These are phyloP conservation scores for Euplexia lucipara DNA, from an alignment of 2,888 invertebrate genomes.

Conservation along the genomic window DNA sequence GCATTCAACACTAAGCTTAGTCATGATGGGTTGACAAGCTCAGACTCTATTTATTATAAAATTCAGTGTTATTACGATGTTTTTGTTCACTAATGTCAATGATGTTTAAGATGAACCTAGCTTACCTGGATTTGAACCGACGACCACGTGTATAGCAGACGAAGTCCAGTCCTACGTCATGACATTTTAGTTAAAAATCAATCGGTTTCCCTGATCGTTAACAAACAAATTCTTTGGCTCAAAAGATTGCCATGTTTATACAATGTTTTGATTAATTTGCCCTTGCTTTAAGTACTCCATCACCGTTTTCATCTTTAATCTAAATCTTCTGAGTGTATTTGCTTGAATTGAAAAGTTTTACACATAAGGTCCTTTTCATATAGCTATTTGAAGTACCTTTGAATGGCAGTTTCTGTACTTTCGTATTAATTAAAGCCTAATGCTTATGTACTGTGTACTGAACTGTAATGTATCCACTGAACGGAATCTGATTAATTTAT, in stretches of 20 bases:
- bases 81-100: too few species aligned
- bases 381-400: constrained; percentile 33
- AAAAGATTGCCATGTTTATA: neutral
- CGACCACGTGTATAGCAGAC: too few species aligned
- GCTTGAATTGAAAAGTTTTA: constrained; percentile 46
- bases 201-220: neutral
- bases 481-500: constrained; percentile 26
- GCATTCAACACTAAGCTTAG: too few species aligned
- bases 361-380: constrained; percentile 39
- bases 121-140: too few species aligned
- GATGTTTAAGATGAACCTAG: too few species aligned
- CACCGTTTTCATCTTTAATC: constrained; percentile 18
- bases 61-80: too few species aligned
- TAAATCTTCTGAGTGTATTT: constrained; percentile 42
- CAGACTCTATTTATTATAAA: too few species aligned
- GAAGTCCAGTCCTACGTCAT: too few species aligned
- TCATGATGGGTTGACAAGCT: too few species aligned
- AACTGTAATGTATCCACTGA: constrained; percentile 25
- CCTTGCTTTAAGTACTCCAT: constrained; percentile 12
- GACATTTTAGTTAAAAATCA: neutral
- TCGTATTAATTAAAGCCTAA: constrained; percentile 33
- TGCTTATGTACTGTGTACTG: constrained; percentile 4
- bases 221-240: neutral
- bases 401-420: constrained; percentile 27
- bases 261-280: constrained; percentile 16